phyloP scores from a whole-genome alignment of 2,113 vertebrate genomes.

The Casuarius casuarius region DNA sequence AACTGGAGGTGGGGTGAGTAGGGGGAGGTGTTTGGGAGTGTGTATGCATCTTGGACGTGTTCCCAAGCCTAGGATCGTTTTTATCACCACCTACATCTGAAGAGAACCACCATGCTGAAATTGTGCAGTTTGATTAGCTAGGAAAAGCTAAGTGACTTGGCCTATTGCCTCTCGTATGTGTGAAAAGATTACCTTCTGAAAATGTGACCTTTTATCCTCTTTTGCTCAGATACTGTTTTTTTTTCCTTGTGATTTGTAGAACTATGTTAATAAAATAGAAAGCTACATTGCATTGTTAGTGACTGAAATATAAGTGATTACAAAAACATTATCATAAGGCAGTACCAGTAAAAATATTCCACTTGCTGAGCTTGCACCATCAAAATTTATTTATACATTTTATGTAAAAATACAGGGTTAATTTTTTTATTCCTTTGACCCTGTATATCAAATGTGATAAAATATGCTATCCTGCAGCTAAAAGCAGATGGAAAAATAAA shows the following conservation, averaged over 20 bases:
- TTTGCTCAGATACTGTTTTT: constrained; percentile 45
- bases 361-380: constrained; percentile 59
- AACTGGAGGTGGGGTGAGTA: constrained; percentile 48
- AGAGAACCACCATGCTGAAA: constrained; percentile 59
- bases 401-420: constrained; percentile 71
- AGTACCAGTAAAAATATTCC: constrained; percentile 57
- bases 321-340: constrained; percentile 51
- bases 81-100: constrained; percentile 67
- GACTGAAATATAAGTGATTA: constrained; percentile 55
- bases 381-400: constrained; percentile 67
- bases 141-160: constrained; percentile 62
- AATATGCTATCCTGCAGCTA: constrained; percentile 59
- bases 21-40: constrained; percentile 61
- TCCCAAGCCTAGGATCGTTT: constrained; percentile 54
- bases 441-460: constrained; percentile 67
- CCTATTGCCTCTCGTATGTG: constrained; percentile 46
- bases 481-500: constrained; percentile 71
- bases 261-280: constrained; percentile 37
- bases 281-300: constrained; percentile 38
- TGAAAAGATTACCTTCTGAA: constrained; percentile 63
- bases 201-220: constrained; percentile 45
- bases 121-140: constrained; percentile 60
- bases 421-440: constrained; percentile 68
- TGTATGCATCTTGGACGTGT: constrained; percentile 59
- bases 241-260: constrained; percentile 42